phyloP scores from a whole-genome alignment of 2,888 invertebrate species.

The Aethes cnicana region DNA sequence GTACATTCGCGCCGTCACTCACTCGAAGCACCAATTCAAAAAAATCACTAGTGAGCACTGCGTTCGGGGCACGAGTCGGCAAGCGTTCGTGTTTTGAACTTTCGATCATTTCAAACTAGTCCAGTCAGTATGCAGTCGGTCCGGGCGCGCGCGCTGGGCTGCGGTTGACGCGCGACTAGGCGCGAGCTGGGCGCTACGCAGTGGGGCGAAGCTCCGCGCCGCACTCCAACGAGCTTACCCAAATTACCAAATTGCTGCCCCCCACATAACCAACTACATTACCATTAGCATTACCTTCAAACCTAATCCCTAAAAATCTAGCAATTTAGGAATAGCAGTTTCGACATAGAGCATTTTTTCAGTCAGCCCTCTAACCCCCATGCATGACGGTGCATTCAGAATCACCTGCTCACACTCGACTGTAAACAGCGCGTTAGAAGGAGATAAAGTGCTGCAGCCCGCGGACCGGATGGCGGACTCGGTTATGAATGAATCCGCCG shows the following conservation, averaged over 20 bases:
- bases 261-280: constrained; percentile 37
- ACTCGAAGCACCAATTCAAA: constrained; percentile 75
- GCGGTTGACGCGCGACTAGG: constrained; percentile 75
- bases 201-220: constrained; percentile 74
- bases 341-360: constrained; percentile 65
- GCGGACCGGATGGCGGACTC: constrained; percentile 80
- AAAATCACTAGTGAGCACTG: constrained; percentile 71
- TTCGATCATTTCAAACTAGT: constrained; percentile 64
- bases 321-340: constrained; percentile 46
- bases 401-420: constrained; percentile 78
- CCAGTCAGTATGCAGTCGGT: constrained; percentile 53
- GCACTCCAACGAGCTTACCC: constrained; percentile 77
- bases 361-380: constrained; percentile 74
- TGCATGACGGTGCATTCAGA: constrained; percentile 73
- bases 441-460: constrained; percentile 78
- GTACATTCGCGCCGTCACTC: constrained; percentile 75
- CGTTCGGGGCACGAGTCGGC: constrained; percentile 58
- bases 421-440: constrained; percentile 72
- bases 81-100: constrained; percentile 57
- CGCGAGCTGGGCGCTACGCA: constrained; percentile 73
- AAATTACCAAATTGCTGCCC: constrained; percentile 77
- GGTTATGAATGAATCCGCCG: constrained; percentile 79
- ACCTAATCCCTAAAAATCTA: background rate
- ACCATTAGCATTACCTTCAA: background rate
- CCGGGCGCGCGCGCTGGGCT: constrained; percentile 74